Evolutionary conservation across 2,113 vertebrate genomes (phyloP).

Genomic region (Narcine bancroftii): DNA sequence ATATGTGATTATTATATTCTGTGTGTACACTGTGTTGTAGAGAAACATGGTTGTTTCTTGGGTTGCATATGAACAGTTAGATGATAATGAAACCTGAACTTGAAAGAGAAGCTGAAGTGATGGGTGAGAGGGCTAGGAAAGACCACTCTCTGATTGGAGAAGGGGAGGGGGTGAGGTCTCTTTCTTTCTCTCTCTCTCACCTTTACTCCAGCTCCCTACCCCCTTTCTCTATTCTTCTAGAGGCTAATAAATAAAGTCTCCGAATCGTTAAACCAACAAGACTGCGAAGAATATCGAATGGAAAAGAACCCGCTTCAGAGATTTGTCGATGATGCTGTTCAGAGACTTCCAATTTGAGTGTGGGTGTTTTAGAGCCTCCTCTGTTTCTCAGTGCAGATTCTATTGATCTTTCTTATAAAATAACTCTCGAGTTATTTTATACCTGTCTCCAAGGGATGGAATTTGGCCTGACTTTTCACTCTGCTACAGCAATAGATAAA

Average conservation of each 20-base stretch:
- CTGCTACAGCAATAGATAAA: neutral
- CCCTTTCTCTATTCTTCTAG: too few species aligned
- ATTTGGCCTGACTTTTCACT: neutral
- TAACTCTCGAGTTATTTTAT: neutral
- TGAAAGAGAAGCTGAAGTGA: too few species aligned
- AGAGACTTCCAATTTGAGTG: neutral
- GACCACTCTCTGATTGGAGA: too few species aligned
- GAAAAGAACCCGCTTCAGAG: neutral
- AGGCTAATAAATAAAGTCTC: neutral
- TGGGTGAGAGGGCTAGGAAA: too few species aligned
- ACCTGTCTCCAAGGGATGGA: neutral
- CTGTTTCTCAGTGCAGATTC: neutral
- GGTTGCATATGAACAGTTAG: too few species aligned
- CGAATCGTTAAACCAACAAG: neutral
- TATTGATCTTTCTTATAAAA: neutral
- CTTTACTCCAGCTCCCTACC: too few species aligned
- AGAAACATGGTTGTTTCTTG: too few species aligned
- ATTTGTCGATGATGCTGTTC: neutral
- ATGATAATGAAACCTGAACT: too few species aligned
- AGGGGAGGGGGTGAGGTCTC: too few species aligned
- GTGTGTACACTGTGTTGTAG: too few species aligned
- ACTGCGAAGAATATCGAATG: neutral
- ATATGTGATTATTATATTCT: too few species aligned
- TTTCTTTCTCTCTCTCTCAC: too few species aligned
- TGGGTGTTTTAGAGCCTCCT: neutral